A percentile compares a stretch with the other conserved stretches of the same genome.
Conservation (phyloP, 2,888 invertebrate species). For the Harpagoxenus sublaevis region DNA sequence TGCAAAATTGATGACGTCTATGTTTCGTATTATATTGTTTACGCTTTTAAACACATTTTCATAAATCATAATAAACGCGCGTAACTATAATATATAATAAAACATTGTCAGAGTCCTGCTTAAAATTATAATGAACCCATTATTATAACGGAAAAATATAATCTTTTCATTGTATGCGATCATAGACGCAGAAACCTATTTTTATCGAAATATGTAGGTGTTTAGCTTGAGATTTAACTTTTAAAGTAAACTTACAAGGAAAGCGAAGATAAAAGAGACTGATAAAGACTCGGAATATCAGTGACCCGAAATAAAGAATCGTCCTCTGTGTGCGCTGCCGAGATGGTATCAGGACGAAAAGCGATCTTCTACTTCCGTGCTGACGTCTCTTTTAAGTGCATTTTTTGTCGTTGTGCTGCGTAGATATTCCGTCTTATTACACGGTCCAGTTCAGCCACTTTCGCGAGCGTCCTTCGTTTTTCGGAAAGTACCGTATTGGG, state of each 20-base stretch:
- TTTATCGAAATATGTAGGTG: background rate
- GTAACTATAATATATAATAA: background rate
- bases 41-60: background rate
- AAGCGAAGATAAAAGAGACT: background rate
- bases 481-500: background rate
- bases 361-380: background rate
- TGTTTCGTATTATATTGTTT: background rate
- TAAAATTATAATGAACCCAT: background rate
- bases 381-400: background rate
- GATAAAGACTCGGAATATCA: background rate
- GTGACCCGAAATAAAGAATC: background rate
- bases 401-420: background rate
- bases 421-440: background rate
- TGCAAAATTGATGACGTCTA: background rate
- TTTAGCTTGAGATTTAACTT: background rate
- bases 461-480: constrained; percentile 25
- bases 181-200: background rate
- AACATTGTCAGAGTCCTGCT: background rate
- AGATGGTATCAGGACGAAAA: constrained; percentile 3
- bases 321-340: background rate
- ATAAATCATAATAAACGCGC: background rate
- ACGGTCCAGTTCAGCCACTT: constrained; percentile 40
- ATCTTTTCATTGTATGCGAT: background rate
- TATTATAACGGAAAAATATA: background rate
- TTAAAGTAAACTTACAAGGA: background rate